Percentiles rank a stretch among this genome's conserved stretches.
phyloP scores from a whole-genome alignment of 2,113 vertebrate genomes.

The Grammatotria lemairii region DNA sequence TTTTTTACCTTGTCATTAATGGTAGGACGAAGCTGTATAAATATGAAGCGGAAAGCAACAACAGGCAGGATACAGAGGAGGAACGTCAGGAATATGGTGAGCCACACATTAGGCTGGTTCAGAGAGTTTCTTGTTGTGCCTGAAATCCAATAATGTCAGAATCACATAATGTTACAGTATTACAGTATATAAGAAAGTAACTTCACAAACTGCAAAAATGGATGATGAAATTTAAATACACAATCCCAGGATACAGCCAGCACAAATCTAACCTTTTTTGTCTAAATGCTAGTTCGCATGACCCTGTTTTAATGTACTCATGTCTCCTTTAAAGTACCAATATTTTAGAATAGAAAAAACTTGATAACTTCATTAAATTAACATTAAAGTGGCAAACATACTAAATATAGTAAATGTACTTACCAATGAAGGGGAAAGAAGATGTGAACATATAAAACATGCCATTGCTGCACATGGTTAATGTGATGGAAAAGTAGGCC shows the following conservation, averaged over 20 bases:
- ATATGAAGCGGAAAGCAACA: conserved; percentile 77
- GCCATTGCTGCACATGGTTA: conserved; percentile 91
- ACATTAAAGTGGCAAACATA: neutral
- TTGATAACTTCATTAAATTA: neutral
- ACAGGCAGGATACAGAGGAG: conserved; percentile 81
- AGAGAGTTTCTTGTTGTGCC: conserved; percentile 78
- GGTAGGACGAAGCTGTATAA: conserved; percentile 73
- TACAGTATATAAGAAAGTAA: neutral
- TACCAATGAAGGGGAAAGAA: conserved; percentile 82
- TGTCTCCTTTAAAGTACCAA: neutral
- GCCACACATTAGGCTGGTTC: neutral
- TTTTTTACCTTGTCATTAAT: conserved; percentile 80
- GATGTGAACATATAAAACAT: conserved; percentile 84
- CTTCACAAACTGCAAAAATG: neutral
- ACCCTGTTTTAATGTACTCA: neutral
- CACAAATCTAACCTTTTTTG: neutral
- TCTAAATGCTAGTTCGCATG: neutral
- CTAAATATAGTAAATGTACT: neutral
- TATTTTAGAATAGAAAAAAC: neutral
- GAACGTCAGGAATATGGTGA: conserved; percentile 76
- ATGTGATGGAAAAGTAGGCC: conserved; percentile 84
- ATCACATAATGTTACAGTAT: neutral
- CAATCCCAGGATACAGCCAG: neutral
- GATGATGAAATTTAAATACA: neutral
- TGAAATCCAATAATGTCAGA: conserved; percentile 35